Evolutionary conservation across 2,113 vertebrate species (phyloP).

Genomic region (Piliocolobus tephrosceles): DNA sequence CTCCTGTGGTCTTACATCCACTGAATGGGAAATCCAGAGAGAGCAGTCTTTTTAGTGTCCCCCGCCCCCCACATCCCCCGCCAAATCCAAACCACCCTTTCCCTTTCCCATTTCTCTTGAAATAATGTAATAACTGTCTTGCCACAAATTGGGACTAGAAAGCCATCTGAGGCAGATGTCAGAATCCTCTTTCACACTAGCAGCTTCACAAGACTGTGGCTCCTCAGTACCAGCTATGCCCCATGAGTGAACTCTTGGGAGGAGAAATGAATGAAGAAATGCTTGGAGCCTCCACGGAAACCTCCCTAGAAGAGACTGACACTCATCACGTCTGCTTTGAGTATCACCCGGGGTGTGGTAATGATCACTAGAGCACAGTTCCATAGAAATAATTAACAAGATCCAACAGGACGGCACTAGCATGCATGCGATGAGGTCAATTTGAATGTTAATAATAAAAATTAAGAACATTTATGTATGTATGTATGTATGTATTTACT

Average conservation of each 20-base stretch:
- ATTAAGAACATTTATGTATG: not conserved
- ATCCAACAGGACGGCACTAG: not conserved
- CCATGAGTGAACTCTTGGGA: not conserved
- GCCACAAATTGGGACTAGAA: not conserved
- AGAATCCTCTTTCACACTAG: not conserved
- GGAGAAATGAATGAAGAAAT: not conserved
- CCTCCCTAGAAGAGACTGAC: not conserved
- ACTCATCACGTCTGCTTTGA: not conserved
- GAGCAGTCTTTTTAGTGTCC: no score
- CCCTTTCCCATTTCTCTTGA: not conserved
- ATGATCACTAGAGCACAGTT: no score
- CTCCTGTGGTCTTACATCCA: not conserved
- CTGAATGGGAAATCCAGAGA: not conserved
- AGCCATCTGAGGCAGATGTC: not conserved
- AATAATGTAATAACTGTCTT: not conserved
- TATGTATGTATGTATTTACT: not conserved
- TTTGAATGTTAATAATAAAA: not conserved
- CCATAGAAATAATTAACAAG: not conserved
- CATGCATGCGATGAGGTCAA: not conserved
- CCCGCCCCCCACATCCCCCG: no score
- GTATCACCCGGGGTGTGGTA: rapidly evolving
- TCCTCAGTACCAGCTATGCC: not conserved
- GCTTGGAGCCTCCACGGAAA: not conserved
- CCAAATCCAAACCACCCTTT: not conserved
- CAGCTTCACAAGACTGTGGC: rapidly evolving